Percentiles rank a stretch among this genome's conserved stretches.
phyloP scores from a whole-genome alignment of 2,113 vertebrate species.

The Telmatochromis brachygnathus region DNA sequence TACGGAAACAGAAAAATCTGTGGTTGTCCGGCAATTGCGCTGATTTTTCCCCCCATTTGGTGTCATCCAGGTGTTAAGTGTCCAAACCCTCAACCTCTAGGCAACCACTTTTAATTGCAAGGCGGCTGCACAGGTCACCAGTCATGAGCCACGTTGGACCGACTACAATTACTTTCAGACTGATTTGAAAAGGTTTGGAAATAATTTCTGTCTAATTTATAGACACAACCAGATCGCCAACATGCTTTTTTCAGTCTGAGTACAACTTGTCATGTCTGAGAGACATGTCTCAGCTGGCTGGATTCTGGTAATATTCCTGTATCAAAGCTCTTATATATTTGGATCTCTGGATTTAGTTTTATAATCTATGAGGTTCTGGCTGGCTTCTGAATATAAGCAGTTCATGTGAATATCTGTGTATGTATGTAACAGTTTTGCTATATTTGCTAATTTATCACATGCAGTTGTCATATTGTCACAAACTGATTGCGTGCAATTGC shows the following conservation, averaged over 20 bases:
- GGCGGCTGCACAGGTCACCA: neutral
- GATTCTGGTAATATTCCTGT: neutral
- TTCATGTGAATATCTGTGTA: neutral
- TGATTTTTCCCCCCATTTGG: rapidly evolving
- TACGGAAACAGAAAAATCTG: neutral
- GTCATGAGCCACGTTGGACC: neutral
- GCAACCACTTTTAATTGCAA: neutral
- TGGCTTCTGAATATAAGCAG: neutral
- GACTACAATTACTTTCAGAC: neutral
- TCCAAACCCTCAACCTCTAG: neutral
- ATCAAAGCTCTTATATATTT: neutral
- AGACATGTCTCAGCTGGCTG: no score
- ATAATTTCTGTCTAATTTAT: neutral
- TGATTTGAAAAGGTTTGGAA: neutral
- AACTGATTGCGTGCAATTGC: neutral
- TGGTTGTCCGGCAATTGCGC: no score
- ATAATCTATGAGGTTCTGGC: neutral
- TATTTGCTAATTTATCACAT: neutral
- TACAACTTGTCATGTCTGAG: neutral
- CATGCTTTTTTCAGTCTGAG: neutral
- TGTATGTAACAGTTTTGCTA: neutral
- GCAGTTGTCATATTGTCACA: neutral
- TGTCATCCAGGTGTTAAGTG: neutral
- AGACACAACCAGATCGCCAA: neutral
- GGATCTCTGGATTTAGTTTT: neutral